phyloP scores from a whole-genome alignment of 2,888 invertebrate genomes.

The Ditula angustiorana region DNA sequence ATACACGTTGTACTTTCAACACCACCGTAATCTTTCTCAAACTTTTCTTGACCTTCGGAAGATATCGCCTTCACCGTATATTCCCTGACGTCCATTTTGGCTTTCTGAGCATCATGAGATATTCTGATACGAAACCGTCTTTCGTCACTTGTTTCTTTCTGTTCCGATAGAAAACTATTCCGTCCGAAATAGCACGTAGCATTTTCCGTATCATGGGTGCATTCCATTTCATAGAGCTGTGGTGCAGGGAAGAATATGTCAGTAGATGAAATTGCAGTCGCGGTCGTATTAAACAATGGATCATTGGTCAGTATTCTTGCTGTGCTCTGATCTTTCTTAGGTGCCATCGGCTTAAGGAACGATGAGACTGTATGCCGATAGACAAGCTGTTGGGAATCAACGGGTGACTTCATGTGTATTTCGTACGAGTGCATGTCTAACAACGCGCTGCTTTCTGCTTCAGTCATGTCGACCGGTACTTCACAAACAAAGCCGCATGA shows the following conservation, averaged over 20 bases:
- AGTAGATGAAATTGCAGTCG: conserved; percentile 80
- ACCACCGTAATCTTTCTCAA: conserved; percentile 61
- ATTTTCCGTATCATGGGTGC: conserved; percentile 67
- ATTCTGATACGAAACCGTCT: conserved; percentile 62
- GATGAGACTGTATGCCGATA: conserved; percentile 76
- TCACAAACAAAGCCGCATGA: conserved; percentile 87
- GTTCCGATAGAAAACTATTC: conserved; percentile 63
- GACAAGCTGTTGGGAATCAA: conserved; percentile 65
- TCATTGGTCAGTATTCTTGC: conserved; percentile 84
- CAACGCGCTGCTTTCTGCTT: conserved; percentile 75
- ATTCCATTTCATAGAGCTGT: conserved; percentile 75
- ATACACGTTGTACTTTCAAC: conserved; percentile 64
- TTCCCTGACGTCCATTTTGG: conserved; percentile 58
- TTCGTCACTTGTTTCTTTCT: conserved; percentile 55
- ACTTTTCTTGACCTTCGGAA: conserved; percentile 55
- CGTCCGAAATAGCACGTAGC: conserved; percentile 69
- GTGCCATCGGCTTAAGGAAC: conserved; percentile 57
- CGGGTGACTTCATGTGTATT: conserved; percentile 76
- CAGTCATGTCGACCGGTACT: conserved; percentile 66
- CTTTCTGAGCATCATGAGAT: conserved; percentile 62
- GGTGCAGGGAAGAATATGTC: conserved; percentile 86
- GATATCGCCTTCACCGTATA: conserved; percentile 71
- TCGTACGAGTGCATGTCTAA: conserved; percentile 83
- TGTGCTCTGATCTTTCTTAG: conserved; percentile 80
- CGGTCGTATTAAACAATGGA: conserved; percentile 83